Base-by-base conservation (phyloP, 92 coral and sea anemone genomes). In the Porites cylindrica region DNA sequence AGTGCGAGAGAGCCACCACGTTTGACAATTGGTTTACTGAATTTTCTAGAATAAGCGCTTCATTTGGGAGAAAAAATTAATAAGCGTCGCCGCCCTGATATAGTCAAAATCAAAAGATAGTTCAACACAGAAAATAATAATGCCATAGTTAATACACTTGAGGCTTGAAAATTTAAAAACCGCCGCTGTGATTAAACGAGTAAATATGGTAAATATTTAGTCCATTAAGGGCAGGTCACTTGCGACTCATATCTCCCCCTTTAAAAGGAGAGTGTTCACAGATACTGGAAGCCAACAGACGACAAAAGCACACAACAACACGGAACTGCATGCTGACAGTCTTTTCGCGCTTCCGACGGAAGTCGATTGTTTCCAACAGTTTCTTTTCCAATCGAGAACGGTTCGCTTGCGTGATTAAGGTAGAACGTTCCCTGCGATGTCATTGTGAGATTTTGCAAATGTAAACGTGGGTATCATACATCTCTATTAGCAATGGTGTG, bases 201-300 rank as follows among this genome's bases (percentile, higher is more conserved):
- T 29, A 29, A 29, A 29, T 29, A 29, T 0, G 32, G 32, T 29
- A 29, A 3, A 29, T 29, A 29, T 29, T 29, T 29, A 7, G 80
- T 76, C 68, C 69, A 77, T 29, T 61, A 8, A 14, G 52, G 56
- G 67, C 81, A 77, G 9, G 51, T 52, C 43, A 77, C 52, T 26
- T 77, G 52, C 3, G 81, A 77, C 59, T 60, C 53, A 47, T 59
- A 32, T 10, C 43, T 43, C 81, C 68, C 68, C 38, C 29, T 77
- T 77, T 21, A 59, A 26, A 1, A 26, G 10, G 0, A 77, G 67
- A 38, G 51, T 77, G 8, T 1, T 9, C 20, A 17, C 67, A 1
- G 68, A 77, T 20, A 77, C n/a, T 16, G 81, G 81, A 26, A 77
- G 69, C 81, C 81, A 77, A 32, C 69, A 59, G 52, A 8, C 68